Evolutionary conservation across 2,888 invertebrate genomes (phyloP), one percentile per base, ranked within the genome.

Genomic region (Aricia artaxerxes): DNA sequence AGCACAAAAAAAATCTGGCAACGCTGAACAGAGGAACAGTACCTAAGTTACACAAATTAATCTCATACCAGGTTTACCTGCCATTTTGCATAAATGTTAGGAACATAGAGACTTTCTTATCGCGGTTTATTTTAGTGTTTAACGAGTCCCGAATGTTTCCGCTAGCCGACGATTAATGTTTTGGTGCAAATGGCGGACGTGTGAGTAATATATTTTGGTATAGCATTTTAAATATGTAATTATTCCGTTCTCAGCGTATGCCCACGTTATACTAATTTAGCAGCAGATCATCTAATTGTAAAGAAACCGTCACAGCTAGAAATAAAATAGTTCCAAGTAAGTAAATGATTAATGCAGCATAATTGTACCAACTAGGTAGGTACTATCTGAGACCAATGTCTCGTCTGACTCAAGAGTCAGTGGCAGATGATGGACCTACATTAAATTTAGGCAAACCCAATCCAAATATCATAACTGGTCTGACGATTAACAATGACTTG

Each of bases 191-290:
- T 44, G 53, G 57, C 76, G 76, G 76, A 76, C 35, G 76, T 35
- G 24, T 76, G 76, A 76, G 49, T 76, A 76, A 76, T 35, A 76
- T 16, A 31, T 57, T 57, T 35, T 35, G 53, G 73, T 44, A 73
- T 44, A 24, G 16, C 9, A n/a, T 40, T 73, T 73, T 73, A 73
- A 24, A 24, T 24, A 24, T 24, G 24, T 35, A 44, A 40, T n/a
- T n/a, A 16, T 40, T 73, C 24, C 24, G 24, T 44, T 73, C 44
- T 73, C 44, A 44, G n/a, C 16, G 31, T 69, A 44, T 73, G 73
- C n/a, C 73, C 73, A 73, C 73, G 73, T 73, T n/a, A 73, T 73
- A 24, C 44, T 44, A n/a, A 40, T 73, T 73, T 73, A 73, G n/a
- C n/a, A 73, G 16, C 73, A n/a, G 73, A 35, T 35, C 69, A 5